These are phyloP conservation scores for Chrysotoxum bicinctum DNA, from an alignment of 2,888 invertebrate genomes.

Conservation along the genomic window DNA sequence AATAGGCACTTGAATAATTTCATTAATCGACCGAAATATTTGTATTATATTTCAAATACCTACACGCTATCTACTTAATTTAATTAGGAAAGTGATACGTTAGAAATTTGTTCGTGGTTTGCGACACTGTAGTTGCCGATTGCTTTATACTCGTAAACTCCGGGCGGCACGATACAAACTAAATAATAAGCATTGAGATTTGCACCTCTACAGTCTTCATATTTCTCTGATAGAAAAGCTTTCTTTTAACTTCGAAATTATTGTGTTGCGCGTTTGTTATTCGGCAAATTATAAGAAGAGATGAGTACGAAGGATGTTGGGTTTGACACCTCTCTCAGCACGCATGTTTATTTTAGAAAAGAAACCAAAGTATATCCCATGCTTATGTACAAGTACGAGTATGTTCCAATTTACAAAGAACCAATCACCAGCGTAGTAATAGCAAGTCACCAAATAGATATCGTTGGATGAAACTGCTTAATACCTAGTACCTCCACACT, in stretches of 20 bases:
- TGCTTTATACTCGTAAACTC: conserved; percentile 29
- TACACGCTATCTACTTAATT: conserved; percentile 21
- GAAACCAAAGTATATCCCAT: background rate
- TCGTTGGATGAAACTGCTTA: no score
- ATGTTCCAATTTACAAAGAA: background rate
- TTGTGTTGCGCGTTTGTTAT: conserved; percentile 49
- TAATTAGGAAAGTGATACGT: conserved; percentile 3
- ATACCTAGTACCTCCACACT: no score
- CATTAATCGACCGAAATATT: background rate
- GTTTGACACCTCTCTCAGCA: conserved; percentile 38
- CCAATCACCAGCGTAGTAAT: background rate
- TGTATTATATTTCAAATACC: conserved; percentile 26
- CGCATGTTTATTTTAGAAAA: conserved; percentile 38
- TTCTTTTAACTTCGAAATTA: conserved; percentile 46
- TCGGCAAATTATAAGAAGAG: background rate
- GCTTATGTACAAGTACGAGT: background rate
- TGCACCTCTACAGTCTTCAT: conserved; percentile 31
- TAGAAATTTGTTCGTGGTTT: background rate
- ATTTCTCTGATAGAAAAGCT: conserved; percentile 52
- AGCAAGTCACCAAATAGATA: background rate
- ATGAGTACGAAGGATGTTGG: conserved; percentile 7
- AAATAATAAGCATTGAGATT: conserved; percentile 32
- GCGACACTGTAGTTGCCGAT: background rate
- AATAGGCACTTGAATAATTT: background rate
- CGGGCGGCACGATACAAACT: conserved; percentile 49